Percentiles rank a stretch among this genome's conserved stretches.
phyloP scores from a whole-genome alignment of 2,888 invertebrate species.

The Dynastes tityus region DNA sequence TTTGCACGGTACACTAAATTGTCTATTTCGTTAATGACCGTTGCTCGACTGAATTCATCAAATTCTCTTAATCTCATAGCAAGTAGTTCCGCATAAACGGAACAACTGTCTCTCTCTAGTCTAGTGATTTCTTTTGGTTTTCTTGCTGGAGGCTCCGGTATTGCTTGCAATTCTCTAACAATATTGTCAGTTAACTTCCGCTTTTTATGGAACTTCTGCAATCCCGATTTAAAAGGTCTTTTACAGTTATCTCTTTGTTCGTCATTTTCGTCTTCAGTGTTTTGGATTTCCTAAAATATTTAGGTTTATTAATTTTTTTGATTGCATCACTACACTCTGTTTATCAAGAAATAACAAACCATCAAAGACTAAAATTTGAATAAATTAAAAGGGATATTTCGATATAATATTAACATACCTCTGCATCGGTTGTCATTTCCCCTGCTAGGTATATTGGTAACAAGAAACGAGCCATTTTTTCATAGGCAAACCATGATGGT shows the following conservation, averaged over 20 bases:
- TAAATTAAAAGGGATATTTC: too few relatives aligned
- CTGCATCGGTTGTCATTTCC: too few relatives aligned
- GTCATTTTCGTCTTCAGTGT: neutral
- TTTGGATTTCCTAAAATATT: neutral
- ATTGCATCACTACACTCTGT: too few relatives aligned
- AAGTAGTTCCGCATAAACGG: conserved; percentile 5
- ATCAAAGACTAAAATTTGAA: too few relatives aligned
- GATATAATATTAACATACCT: too few relatives aligned
- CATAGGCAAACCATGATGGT: conserved; percentile 55
- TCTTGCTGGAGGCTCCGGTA: neutral
- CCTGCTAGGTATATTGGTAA: neutral
- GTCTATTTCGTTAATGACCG: neutral
- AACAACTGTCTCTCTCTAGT: conserved; percentile 1
- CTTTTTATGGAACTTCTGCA: neutral
- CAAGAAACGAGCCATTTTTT: conserved; percentile 52
- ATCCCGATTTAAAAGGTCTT: neutral
- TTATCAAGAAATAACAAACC: too few relatives aligned
- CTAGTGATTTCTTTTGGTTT: neutral
- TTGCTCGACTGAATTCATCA: conserved; percentile 9
- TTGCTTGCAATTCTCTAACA: too few relatives aligned
- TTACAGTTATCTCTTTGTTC: neutral
- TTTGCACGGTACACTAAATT: conserved; percentile 6
- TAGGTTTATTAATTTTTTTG: too few relatives aligned
- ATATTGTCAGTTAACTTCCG: neutral
- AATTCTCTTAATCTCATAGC: conserved; percentile 6